Base-by-base conservation (phyloP, 2,113 vertebrate species). In the Lamprotornis superbus region DNA sequence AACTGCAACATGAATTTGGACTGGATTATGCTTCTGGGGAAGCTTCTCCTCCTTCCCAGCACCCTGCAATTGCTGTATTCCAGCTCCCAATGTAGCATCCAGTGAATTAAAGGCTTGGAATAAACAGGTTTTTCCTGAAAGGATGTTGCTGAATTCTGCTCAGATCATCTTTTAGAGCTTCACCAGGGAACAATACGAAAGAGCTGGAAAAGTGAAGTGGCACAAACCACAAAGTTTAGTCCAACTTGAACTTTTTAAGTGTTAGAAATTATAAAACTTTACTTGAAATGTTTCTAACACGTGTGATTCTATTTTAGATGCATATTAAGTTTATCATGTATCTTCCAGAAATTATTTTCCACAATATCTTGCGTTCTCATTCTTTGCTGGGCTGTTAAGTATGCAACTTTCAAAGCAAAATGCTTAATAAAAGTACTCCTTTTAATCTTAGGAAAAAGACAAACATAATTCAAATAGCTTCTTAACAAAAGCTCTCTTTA, bases 81-180 rank as follows among this genome's bases (percentile, higher is more conserved):
- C 89, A 94, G 84, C 60, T 94, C 88, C 63, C 23, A 91, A 77
- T 70, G 39, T 57, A 90, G 93, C 9, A 97, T 56, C 39, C 77
- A 88, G 69, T 92, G 90, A 89, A 93, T 95, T 96, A 91, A 89
- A 94, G 85, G 74, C 88, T 95, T 94, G 71, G 70, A 95, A 93
- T 96, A 96, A 97, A 97, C 90, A 96, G 87, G 79, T 93, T 97
- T 97, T 97, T 98, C 96, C 97, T 97, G 94, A 97, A 97, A 97
- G 94, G 94, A 96, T 96, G 93, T 90, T 96, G 49, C 76, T 96
- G 89, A 84, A 75, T 63, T 89, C 85, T 93, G 80, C 83, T 75
- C 71, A 86, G 55, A 92, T 96, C 86, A 95, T 94, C 94, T 83
- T 95, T 87, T 92, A 83, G 13, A 87, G 92, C 46, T 96, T 94